These are phyloP conservation scores for Neopipo cinnamomea DNA, from an alignment of 2,113 vertebrate genomes.

Conservation along the genomic window DNA sequence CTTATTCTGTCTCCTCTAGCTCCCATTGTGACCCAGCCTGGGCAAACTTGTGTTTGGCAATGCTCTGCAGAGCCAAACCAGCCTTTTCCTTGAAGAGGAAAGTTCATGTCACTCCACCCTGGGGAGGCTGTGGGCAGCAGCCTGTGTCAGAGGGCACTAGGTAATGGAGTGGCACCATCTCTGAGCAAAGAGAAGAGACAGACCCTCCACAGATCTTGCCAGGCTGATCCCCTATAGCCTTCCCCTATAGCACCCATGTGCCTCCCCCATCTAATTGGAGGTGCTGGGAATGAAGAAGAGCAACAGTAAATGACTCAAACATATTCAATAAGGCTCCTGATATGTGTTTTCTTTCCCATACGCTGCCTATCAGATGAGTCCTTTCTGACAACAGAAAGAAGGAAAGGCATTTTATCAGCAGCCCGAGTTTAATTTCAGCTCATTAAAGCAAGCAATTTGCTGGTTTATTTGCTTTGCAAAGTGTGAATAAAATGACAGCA, in stretches of 20 bases:
- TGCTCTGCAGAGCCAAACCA: neutral
- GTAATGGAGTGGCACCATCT: neutral
- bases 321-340: neutral
- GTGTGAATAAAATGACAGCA: conserved; percentile 64
- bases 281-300: neutral
- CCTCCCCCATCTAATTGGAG: neutral
- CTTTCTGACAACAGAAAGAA: conserved; percentile 45
- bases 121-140: neutral
- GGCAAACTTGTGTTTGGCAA: neutral
- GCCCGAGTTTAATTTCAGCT: conserved; percentile 66
- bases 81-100: neutral
- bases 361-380: conserved; percentile 14
- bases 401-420: conserved; percentile 63
- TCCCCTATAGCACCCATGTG: neutral
- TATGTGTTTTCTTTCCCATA: conserved; percentile 5
- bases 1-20: neutral
- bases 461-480: conserved; percentile 71
- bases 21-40: neutral
- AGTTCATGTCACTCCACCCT: neutral
- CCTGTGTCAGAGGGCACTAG: neutral
- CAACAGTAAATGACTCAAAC: neutral
- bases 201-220: neutral
- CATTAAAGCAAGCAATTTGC: conserved; percentile 73
- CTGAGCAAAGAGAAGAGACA: neutral
- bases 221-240: neutral